Evolutionary conservation across 2,888 invertebrate genomes (phyloP), one percentile per base, ranked within the genome.

Genomic region (Deladenus siricidicola): DNA sequence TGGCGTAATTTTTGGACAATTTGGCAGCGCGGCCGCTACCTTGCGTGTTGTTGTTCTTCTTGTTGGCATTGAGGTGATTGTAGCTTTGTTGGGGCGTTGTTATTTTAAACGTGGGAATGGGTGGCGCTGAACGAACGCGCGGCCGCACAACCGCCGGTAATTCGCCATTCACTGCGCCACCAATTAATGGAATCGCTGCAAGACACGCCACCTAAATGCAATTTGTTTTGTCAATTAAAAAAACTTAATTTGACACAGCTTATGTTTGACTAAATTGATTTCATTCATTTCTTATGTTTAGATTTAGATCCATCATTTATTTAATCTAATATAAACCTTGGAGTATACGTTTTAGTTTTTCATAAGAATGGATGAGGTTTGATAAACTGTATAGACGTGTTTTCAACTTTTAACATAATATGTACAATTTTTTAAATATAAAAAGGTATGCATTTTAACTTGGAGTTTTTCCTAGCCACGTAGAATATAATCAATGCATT

Each of bases 111-210:
- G 48, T 49, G 24, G 65, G 66, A 28, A 61, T 56, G 6, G 65
- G 66, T 4, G 65, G 65, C 3, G 66, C 66, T 8, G 65, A 66
- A 23, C 67, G 67, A 3, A 65, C 50, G 8, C 66, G 57, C 3
- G 66, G 66, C 17, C 66, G 42, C 4, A 60, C 14, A 10, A 65
- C 23, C n/a, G 61, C 66, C 21, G 64, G 65, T 49, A 64, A 21
- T 29, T 62, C 50, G 39, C 64, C 34, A 30, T 42, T 26, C 3
- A 52, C 24, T 17, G 34, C 60, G 10, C 59, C 64, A 23, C 66
- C 58, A 26, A 65, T 58, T 23, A 65, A 19, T 8, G 65, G 65
- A 39, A 65, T 53, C n/a, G 66, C 65, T n/a, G 52, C 65, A 17
- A 65, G 23, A n/a, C 65, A 56, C 10, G 65, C 65, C 14, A 62